Evolutionary conservation across 2,113 vertebrate species (phyloP), one percentile per base, ranked within the genome.

Genomic region (Corvus hawaiiensis): DNA sequence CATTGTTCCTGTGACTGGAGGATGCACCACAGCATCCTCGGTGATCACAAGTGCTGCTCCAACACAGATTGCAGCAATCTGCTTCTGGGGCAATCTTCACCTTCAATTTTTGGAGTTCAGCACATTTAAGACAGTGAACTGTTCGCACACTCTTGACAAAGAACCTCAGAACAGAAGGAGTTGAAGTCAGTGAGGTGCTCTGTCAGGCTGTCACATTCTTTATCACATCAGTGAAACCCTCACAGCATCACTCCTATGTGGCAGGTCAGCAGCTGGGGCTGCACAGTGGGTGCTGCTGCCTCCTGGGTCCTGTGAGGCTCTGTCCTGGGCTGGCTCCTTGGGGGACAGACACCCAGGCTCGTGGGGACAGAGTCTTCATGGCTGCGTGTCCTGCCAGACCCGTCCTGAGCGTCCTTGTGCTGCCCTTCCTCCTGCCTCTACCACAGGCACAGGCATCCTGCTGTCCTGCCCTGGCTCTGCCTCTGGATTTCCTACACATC

Each of bases 311-410:
- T 58, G 35, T 17, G 69, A 78, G 69, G 71, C 18, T 55, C 35
- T 64, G 64, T 41, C 58, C 73, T 54, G 32, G 66, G 1, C 41
- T 56, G 75, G 24, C 22, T 66, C 20, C 43, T 18, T 23, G 9
- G 16, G 55, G 73, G 56, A 61, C n/a, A 64, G 56, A 61, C n/a
- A 64, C 13, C 8, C 26, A 28, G 37, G 39, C 27, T 27, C 2
- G 0, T 5, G 54, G 41, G 37, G 20, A 66, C 51, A 78, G 46
- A 32, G 74, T 14, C 20, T 28, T 59, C 72, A 33, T 0, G 3
- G 54, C 54, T 37, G 23, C 3, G 1, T 12, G 35, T 52, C 24
- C 59, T 68, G 66, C 41, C 21, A 85, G 61, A 46, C 32, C 61
- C 16, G 32, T 30, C 72, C 77, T 10, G 11, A 84, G 27, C 0